Conservation (phyloP, 2,797 vertebrate species). For the Oryzias dopingdopingensis region DNA sequence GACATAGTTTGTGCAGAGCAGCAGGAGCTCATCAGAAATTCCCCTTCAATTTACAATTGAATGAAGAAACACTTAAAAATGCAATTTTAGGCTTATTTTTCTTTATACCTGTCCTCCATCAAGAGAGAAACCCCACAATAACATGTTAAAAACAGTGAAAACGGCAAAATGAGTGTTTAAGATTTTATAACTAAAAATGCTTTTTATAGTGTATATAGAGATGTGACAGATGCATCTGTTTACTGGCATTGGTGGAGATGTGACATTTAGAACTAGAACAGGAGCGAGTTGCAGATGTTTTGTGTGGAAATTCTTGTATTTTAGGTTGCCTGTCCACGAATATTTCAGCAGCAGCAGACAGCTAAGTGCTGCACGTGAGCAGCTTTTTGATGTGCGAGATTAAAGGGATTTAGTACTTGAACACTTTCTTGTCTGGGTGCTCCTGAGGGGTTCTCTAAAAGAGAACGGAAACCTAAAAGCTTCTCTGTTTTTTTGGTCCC, state of each 20-base stretch:
- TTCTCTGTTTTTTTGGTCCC: slow-evolving; percentile 36
- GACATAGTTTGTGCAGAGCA: too few species aligned
- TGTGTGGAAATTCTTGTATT: slow-evolving; percentile 22
- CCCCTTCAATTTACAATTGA: background rate
- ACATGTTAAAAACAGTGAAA: too few species aligned
- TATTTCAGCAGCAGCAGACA: slow-evolving; percentile 50
- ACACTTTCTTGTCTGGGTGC: slow-evolving; percentile 56
- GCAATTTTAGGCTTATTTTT: too few species aligned
- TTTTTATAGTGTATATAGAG: too few species aligned
- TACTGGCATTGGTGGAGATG: slow-evolving; percentile 7
- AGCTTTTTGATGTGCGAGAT: slow-evolving; percentile 72
- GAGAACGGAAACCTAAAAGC: slow-evolving; percentile 55
- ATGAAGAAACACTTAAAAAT: too few species aligned
- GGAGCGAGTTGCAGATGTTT: slow-evolving; percentile 15
- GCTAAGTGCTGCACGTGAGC: slow-evolving; percentile 58
- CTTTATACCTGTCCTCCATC: too few species aligned
- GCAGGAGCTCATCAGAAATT: background rate
- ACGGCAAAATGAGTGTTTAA: too few species aligned
- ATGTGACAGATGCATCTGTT: background rate
- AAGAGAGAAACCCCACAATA: too few species aligned
- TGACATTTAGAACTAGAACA: background rate
- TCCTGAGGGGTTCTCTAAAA: slow-evolving; percentile 58
- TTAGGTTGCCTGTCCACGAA: slow-evolving; percentile 30
- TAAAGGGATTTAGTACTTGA: slow-evolving; percentile 71
- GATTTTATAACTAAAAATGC: too few species aligned